Percentiles rank a stretch among this genome's conserved stretches.
Conservation (phyloP, 64 coral and sea anemone genomes). For the Platygyra sinensis region DNA sequence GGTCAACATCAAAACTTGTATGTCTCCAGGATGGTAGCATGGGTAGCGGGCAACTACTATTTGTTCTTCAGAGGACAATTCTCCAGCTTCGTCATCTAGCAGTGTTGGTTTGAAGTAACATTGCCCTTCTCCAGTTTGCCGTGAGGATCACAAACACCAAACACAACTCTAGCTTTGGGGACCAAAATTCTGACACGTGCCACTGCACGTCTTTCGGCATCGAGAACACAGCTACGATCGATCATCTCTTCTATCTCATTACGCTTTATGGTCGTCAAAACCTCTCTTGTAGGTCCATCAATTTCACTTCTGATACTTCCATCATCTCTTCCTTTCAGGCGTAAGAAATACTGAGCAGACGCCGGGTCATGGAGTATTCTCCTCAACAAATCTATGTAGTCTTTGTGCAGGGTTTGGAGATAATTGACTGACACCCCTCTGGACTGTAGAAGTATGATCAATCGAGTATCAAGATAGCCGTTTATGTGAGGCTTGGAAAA, state of each 20-base stretch:
- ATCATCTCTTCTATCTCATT: neutral
- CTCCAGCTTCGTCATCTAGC: constrained; percentile 21
- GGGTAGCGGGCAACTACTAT: constrained; percentile 62
- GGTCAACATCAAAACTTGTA: constrained; percentile 52
- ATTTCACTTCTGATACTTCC: no score
- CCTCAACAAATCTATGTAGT: constrained; percentile 58
- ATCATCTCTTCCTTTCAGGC: no score
- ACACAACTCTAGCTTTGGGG: constrained; percentile 72
- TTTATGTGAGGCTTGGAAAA: no score
- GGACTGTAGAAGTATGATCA: no score
- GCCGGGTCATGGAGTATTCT: constrained; percentile 7
- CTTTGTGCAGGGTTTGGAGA: constrained; percentile 71
- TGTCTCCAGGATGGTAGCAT: constrained; percentile 73
- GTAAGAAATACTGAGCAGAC: no score
- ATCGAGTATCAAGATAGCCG: no score
- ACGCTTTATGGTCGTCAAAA: neutral
- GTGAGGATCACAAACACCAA: constrained; percentile 81
- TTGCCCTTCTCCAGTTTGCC: constrained; percentile 42
- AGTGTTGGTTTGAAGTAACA: constrained; percentile 77
- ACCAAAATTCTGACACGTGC: constrained; percentile 55
- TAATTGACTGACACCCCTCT: no score
- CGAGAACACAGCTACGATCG: neutral
- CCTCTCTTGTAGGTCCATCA: no score
- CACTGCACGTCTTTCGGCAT: neutral
- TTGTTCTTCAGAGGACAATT: constrained; percentile 8